Base-by-base conservation (phyloP, 2,113 vertebrate genomes). In the Felis chaus region DNA sequence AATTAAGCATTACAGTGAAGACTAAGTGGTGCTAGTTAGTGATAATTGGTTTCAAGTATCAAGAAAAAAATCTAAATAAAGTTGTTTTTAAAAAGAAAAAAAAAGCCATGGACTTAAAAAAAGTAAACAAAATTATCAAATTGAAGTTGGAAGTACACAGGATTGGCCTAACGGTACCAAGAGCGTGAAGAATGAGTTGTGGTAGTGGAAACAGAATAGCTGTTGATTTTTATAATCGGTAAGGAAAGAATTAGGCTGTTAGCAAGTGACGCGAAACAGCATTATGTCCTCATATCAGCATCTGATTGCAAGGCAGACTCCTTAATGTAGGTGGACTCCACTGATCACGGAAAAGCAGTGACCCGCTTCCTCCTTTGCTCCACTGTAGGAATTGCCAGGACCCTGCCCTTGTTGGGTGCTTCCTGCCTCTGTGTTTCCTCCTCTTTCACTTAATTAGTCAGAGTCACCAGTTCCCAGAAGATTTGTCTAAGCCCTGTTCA, bases 21-120 rank as follows among this genome's bases (percentile, higher is more conserved):
- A 89, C 27, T 74, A 91, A 91, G 8, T 61, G 9, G 81, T 82
- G 31, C 41, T 93, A 96, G 96, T 96, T 74, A 93, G 79, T 89
- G 84, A 55, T 96, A 81, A 91, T 36, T 91, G 45, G 25, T 63
- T 95, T 88, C 10, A 23, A 45, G 36, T 95, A 27, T 73, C 89
- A 3, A 33, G 39, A 66, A 81, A 92, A 83, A 81, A 63, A 4
- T 2, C 16, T 41, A 80, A 73, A n/a, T 79, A 81, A 84, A 97
- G 78, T 89, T 81, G 27, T 45, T 36, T 84, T 94, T 83, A 41
- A 39, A 90, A 92, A 69, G 27, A 23, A 57, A 86, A 85, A 85
- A 84, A 68, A 69, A 18, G 45, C 1, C 1, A 7, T 21, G 18
- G 19, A 19, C 19, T 89, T 91, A 57, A 55, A 94, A 89, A 89